These are phyloP conservation scores for Lepisosteus oculatus DNA, from an alignment of 2,113 vertebrate genomes.

Conservation along the genomic window DNA sequence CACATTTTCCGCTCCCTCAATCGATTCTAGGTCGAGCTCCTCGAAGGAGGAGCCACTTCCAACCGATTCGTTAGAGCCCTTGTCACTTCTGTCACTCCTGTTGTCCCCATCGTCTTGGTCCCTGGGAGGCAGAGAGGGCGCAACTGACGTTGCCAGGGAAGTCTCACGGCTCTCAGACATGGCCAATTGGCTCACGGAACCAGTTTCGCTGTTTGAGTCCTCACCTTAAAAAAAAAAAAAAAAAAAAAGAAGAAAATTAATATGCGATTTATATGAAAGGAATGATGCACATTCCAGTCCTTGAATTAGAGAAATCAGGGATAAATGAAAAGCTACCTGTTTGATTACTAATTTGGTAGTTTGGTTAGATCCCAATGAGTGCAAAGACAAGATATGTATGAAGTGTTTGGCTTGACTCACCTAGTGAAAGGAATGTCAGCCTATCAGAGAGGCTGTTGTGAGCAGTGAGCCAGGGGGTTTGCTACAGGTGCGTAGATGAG, in stretches of 20 bases:
- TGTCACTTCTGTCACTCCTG: conserved; percentile 63
- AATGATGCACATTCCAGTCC: too few species aligned
- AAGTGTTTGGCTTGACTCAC: too few species aligned
- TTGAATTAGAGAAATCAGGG: too few species aligned
- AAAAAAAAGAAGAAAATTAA: neutral
- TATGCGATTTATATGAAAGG: too few species aligned
- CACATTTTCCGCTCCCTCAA: conserved; percentile 39
- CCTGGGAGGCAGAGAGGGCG: conserved; percentile 55
- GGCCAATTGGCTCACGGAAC: conserved; percentile 73
- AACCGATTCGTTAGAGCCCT: conserved; percentile 81
- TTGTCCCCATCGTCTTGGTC: conserved; percentile 62
- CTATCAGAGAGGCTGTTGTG: too few species aligned
- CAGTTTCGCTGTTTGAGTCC: conserved; percentile 65
- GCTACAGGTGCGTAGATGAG: too few species aligned
- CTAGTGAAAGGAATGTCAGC: too few species aligned
- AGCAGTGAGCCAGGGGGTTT: too few species aligned
- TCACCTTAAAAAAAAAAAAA: conserved; percentile 48
- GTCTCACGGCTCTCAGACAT: conserved; percentile 81
- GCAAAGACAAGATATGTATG: too few species aligned
- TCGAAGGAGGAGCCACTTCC: conserved; percentile 93
- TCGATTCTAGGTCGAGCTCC: conserved; percentile 84
- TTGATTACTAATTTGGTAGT: too few species aligned
- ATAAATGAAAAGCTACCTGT: too few species aligned
- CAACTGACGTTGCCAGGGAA: conserved; percentile 68
- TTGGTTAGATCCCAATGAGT: too few species aligned